Conservation (phyloP, 2,797 vertebrate species). For the Steatocranus sp. region DNA sequence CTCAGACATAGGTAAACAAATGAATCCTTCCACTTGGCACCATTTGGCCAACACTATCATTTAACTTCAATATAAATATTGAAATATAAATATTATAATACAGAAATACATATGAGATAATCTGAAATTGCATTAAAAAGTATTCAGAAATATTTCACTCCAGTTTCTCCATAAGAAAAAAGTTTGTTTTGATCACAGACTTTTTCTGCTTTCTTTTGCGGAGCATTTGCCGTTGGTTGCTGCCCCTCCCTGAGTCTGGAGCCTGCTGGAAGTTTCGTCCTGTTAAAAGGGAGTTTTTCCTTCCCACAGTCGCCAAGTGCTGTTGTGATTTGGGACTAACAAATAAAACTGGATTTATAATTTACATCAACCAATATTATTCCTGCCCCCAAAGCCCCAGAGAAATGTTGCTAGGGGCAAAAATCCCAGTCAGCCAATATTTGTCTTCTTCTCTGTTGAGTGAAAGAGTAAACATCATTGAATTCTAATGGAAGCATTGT, state of each 20-base stretch:
- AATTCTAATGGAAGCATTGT: background rate
- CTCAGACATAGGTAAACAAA: background rate
- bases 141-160: background rate
- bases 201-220: background rate
- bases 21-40: background rate
- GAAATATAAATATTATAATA: background rate
- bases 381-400: background rate
- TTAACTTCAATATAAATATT: background rate
- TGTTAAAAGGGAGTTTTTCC: background rate
- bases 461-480: background rate
- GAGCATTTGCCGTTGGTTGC: background rate
- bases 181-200: background rate
- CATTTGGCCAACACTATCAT: background rate
- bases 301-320: accelerated
- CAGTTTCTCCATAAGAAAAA: background rate
- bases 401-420: background rate
- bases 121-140: background rate
- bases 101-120: background rate
- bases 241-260: background rate
- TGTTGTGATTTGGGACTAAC: background rate
- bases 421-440: background rate
- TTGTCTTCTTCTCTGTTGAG: background rate
- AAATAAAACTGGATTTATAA: background rate
- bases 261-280: accelerated
- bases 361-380: background rate